phyloP scores from a whole-genome alignment of 2,888 invertebrate genomes.

The Lysandra coridon region DNA sequence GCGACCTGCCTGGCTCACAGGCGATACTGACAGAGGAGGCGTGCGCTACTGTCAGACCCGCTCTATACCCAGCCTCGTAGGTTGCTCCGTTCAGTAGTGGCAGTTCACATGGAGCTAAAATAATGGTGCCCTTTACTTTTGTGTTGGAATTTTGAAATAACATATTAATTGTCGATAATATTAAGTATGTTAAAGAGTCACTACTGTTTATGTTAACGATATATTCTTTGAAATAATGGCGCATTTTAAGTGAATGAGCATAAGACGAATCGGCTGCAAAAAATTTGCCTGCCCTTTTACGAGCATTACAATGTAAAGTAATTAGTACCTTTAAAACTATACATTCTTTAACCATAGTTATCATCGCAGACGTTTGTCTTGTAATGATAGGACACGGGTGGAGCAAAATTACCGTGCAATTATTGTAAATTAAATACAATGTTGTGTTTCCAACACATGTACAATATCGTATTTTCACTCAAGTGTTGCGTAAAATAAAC shows the following conservation, averaged over 20 bases:
- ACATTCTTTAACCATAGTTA: conserved; percentile 12
- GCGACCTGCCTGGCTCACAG: conserved; percentile 81
- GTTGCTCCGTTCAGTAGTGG: conserved; percentile 84
- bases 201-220: not conserved
- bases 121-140: conserved; percentile 5
- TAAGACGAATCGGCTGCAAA: not conserved
- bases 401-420: not conserved
- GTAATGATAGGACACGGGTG: conserved; percentile 1
- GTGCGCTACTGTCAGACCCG: conserved; percentile 90
- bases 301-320: not conserved
- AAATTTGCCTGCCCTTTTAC: not conserved
- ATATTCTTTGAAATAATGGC: not conserved
- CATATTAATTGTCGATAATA: not conserved
- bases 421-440: conserved; percentile 5
- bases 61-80: conserved; percentile 88
- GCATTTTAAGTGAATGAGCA: not conserved
- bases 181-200: too few relatives aligned
- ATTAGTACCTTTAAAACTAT: not conserved
- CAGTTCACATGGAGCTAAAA: conserved; percentile 84
- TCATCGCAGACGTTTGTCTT: conserved; percentile 6
- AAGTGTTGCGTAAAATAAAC: not conserved
- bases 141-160: not conserved
- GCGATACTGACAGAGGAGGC: conserved; percentile 88
- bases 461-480: conserved; percentile 2
- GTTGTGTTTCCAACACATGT: not conserved